Evolutionary conservation across 2,797 vertebrate genomes (phyloP).

Genomic region (Rhadinocentrus ornatus): DNA sequence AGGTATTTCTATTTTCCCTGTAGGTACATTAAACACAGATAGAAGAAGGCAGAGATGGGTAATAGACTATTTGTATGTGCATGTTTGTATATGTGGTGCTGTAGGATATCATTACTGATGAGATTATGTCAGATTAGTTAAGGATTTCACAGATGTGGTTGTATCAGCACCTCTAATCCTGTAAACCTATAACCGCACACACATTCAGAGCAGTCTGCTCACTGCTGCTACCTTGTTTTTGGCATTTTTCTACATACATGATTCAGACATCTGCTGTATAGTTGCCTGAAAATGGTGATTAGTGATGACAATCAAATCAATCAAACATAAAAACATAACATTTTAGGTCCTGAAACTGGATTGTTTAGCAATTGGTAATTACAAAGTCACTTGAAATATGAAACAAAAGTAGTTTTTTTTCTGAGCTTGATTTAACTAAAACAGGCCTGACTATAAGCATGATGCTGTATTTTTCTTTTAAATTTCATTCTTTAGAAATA

Average conservation of each 20-base stretch:
- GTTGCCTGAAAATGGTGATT: slow-evolving; percentile 1
- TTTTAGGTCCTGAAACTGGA: slow-evolving; percentile 9
- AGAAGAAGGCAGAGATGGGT: slow-evolving; percentile 13
- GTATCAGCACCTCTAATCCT: slow-evolving; percentile 75
- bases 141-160: slow-evolving; percentile 79
- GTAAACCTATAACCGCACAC: slow-evolving; percentile 65
- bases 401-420: neutral
- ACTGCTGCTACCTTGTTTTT: slow-evolving; percentile 16
- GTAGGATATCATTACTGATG: slow-evolving; percentile 74
- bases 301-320: neutral
- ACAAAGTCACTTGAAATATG: neutral
- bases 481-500: neutral
- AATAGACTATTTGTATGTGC: neutral
- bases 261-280: neutral
- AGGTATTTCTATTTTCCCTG: slow-evolving; percentile 36
- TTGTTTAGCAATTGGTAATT: neutral
- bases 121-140: slow-evolving; percentile 82
- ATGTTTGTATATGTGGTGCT: slow-evolving; percentile 15
- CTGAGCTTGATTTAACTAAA: neutral
- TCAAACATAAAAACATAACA: neutral
- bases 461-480: neutral
- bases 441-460: neutral
- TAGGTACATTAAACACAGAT: slow-evolving; percentile 26
- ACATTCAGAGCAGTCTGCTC: slow-evolving; percentile 13
- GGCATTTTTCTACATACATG: slow-evolving; percentile 7